A percentile compares a stretch with the other conserved stretches of the same genome.
phyloP scores from a whole-genome alignment of 2,113 vertebrate species.

The Clarias macrocephalus region DNA sequence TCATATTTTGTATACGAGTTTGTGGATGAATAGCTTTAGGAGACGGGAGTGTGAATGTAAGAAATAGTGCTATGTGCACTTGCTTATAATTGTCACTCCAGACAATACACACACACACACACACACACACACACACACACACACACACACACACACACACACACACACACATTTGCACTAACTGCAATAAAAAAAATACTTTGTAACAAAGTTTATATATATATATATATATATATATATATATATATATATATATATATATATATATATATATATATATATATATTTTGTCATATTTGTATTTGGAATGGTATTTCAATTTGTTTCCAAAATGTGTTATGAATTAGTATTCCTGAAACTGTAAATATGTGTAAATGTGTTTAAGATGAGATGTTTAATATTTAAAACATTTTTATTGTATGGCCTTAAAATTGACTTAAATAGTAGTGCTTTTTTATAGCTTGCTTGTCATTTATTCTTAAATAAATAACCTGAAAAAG shows the following conservation, averaged over 20 bases:
- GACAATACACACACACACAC: too few relatives aligned
- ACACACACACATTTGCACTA: too few relatives aligned
- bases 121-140: too few relatives aligned
- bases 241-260: too few relatives aligned
- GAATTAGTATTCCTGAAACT: background rate
- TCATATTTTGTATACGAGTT: background rate
- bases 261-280: too few relatives aligned
- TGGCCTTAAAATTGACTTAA: background rate
- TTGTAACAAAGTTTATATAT: too few relatives aligned
- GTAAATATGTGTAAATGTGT: background rate
- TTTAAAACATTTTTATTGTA: background rate
- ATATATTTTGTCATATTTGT: too few relatives aligned
- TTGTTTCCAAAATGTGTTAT: background rate
- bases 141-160: too few relatives aligned
- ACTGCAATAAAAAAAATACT: too few relatives aligned
- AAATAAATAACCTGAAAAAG: background rate
- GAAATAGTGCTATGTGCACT: background rate
- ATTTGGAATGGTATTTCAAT: background rate
- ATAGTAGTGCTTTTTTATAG: background rate
- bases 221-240: too few relatives aligned
- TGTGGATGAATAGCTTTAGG: background rate
- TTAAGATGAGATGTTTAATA: background rate
- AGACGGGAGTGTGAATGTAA: background rate
- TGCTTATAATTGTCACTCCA: too few relatives aligned
- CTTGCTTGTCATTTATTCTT: background rate